Conservation (phyloP, 2,113 vertebrate genomes). For the Cyphomyrus discorhynchus region DNA sequence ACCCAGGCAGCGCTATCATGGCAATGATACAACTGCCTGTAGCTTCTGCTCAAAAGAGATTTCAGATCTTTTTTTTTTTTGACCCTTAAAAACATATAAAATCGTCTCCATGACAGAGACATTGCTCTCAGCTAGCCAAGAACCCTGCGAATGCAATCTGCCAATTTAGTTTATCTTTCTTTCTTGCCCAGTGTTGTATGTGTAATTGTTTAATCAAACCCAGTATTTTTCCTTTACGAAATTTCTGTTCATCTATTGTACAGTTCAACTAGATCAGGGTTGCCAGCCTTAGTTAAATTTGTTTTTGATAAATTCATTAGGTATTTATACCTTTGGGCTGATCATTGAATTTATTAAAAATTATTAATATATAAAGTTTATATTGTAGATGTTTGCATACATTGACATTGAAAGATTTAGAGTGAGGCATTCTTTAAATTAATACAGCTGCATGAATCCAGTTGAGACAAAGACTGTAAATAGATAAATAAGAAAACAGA, state of each 20-base stretch:
- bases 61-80: slow-evolving; percentile 34
- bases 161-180: slow-evolving; percentile 7
- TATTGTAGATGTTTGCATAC: background rate
- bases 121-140: slow-evolving; percentile 37
- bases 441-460: background rate
- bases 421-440: background rate
- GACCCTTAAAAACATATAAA: slow-evolving; percentile 25
- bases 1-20: slow-evolving; percentile 51
- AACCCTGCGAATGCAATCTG: slow-evolving; percentile 35
- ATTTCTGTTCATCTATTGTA: background rate
- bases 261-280: background rate
- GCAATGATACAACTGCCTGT: slow-evolving; percentile 54
- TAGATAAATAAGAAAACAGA: background rate
- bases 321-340: background rate
- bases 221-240: background rate
- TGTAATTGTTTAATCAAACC: background rate
- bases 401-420: background rate
- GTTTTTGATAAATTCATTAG: background rate
- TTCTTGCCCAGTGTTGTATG: background rate
- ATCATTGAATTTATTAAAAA: background rate
- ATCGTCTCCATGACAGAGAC: slow-evolving; percentile 32
- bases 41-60: slow-evolving; percentile 54
- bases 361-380: background rate
- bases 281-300: background rate
- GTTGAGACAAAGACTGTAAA: background rate